Conservation (phyloP, 2,797 vertebrate species). For the Hippopotamyrus pictus region DNA sequence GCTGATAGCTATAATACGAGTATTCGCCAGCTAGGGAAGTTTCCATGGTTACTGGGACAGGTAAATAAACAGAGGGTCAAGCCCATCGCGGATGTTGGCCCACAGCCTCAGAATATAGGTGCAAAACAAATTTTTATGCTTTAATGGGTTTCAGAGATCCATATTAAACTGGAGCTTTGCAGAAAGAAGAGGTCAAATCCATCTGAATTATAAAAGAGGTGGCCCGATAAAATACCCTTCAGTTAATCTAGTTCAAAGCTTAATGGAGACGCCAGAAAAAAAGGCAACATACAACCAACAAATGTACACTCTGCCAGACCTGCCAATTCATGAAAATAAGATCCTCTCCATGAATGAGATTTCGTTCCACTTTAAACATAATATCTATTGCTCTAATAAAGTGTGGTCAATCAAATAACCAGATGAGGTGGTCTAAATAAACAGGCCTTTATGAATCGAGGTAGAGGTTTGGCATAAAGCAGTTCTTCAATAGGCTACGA, state of each 20-base stretch:
- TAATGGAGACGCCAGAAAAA: background rate
- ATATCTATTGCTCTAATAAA: background rate
- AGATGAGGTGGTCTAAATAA: background rate
- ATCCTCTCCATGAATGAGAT: background rate
- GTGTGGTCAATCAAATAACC: background rate
- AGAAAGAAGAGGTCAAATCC: background rate
- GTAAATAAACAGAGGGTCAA: constrained; percentile 35
- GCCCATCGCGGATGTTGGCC: constrained; percentile 17
- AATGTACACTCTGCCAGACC: background rate
- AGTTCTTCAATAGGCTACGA: background rate
- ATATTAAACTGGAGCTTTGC: background rate
- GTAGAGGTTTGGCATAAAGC: background rate
- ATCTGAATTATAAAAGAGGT: background rate
- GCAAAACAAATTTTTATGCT: background rate
- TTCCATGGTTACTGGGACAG: constrained; percentile 45
- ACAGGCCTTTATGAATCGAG: background rate
- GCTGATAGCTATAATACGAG: constrained; percentile 10
- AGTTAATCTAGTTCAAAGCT: background rate
- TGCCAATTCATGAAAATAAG: background rate
- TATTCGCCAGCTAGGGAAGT: constrained; percentile 32
- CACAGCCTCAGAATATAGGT: background rate
- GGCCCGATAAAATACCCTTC: background rate
- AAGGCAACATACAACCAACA: background rate
- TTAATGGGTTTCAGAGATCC: background rate
- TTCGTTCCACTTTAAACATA: background rate